A percentile compares a stretch with the other conserved stretches of the same genome.
Conservation (phyloP, 2,113 vertebrate species). For the Arothron firmamentum region DNA sequence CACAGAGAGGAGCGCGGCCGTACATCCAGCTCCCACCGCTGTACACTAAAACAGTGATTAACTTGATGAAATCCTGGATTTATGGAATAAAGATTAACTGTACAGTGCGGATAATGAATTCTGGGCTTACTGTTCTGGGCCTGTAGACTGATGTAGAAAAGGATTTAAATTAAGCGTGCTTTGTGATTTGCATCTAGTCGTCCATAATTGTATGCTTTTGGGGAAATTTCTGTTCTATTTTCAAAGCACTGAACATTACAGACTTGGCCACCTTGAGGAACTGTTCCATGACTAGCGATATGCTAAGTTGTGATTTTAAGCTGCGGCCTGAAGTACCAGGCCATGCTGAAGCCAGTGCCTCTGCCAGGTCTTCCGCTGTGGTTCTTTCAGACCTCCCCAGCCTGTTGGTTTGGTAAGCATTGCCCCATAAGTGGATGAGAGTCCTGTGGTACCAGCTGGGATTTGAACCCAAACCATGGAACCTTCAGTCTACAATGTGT, state of each 20-base stretch:
- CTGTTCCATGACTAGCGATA: constrained; percentile 45
- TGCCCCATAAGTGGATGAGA: constrained; percentile 50
- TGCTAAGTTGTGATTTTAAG: constrained; percentile 55
- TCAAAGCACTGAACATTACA: constrained; percentile 53
- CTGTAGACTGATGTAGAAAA: constrained; percentile 37
- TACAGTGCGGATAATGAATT: background rate
- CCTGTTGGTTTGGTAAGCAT: constrained; percentile 39
- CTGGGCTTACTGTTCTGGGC: background rate
- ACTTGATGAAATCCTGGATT: constrained; percentile 29
- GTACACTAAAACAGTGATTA: constrained; percentile 1
- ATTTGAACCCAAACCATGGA: constrained; percentile 35
- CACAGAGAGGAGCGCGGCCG: background rate
- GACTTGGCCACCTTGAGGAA: constrained; percentile 44
- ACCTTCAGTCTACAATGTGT: constrained; percentile 25
- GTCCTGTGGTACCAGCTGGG: constrained; percentile 43
- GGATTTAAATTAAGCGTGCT: constrained; percentile 38
- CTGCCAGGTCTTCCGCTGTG: constrained; percentile 57
- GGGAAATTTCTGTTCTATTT: constrained; percentile 48
- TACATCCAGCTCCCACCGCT: background rate
- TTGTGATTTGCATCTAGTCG: constrained; percentile 38
- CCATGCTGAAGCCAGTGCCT: constrained; percentile 38
- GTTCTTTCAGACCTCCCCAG: constrained; percentile 44
- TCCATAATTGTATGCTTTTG: constrained; percentile 46
- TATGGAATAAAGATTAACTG: background rate
- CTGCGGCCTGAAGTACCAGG: constrained; percentile 49